These are phyloP conservation scores for Pinctada fucata DNA, from an alignment of 2,888 invertebrate species.

Conservation along the genomic window DNA sequence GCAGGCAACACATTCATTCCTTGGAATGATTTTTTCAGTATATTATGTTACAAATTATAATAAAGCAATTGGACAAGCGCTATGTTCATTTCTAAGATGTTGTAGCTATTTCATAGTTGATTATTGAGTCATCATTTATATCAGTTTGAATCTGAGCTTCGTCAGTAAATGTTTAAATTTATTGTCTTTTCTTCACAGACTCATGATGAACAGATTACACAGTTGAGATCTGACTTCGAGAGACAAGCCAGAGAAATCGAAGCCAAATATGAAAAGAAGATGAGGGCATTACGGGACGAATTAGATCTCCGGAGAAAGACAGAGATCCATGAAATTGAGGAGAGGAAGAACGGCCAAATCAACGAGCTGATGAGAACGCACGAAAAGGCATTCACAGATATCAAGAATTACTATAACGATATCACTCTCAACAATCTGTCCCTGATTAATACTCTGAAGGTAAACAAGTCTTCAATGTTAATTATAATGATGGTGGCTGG, in stretches of 20 bases:
- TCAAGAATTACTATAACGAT: conserved; percentile 96
- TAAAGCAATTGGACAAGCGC: no score
- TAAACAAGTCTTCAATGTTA: conserved; percentile 63
- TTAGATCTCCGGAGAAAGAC: conserved; percentile 80
- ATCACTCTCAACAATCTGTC: conserved; percentile 95
- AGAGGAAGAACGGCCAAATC: conserved; percentile 92
- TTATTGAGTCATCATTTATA: no score
- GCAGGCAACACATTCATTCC: no score
- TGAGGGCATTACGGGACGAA: conserved; percentile 86
- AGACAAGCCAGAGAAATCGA: conserved; percentile 84
- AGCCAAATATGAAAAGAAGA: conserved; percentile 86
- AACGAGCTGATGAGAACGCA: conserved; percentile 88
- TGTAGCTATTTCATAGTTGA: no score
- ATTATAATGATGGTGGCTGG: not conserved
- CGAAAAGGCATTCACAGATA: conserved; percentile 89
- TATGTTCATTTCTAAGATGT: no score
- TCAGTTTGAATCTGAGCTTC: no score
- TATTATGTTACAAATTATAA: no score
- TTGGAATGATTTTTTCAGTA: no score
- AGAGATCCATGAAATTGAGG: conserved; percentile 86
- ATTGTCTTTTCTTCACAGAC: conserved; percentile 67
- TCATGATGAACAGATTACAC: conserved; percentile 80
- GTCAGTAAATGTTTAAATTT: no score
- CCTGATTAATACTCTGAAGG: conserved; percentile 91
- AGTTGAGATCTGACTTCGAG: conserved; percentile 83